Evolutionary conservation across 2,888 invertebrate species (phyloP).

Genomic region (Cynaeus angustus): DNA sequence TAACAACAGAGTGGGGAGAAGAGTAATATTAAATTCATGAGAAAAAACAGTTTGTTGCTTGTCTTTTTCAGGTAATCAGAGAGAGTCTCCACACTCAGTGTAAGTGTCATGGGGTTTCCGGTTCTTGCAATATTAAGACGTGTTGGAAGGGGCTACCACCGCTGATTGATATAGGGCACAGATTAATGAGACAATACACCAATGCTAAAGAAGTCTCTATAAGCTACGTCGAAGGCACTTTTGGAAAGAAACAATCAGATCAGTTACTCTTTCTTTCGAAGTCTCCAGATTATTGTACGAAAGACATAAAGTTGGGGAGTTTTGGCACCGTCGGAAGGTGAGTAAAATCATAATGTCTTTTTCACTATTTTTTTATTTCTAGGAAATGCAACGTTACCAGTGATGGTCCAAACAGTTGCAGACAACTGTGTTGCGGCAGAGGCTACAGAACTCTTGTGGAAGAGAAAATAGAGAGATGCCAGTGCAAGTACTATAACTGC

Average conservation of each 20-base stretch:
- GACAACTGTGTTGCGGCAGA: conserved; percentile 88
- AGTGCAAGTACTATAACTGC: conserved; percentile 90
- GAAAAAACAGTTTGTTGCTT: too few species aligned
- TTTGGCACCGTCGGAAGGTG: conserved; percentile 86
- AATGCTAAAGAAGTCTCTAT: conserved; percentile 73
- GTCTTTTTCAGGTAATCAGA: conserved; percentile 77
- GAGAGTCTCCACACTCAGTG: conserved; percentile 79
- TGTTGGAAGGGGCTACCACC: conserved; percentile 85
- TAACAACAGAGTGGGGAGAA: conserved; percentile 85
- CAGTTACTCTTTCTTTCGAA: conserved; percentile 84
- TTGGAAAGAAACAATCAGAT: conserved; percentile 66
- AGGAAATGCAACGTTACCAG: conserved; percentile 84
- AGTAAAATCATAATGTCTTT: background rate
- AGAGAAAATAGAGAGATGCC: conserved; percentile 83
- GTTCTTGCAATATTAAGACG: conserved; percentile 87
- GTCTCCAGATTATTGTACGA: conserved; percentile 89
- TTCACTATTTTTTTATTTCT: conserved; percentile 53
- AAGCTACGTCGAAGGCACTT: conserved; percentile 59
- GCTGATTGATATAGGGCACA: conserved; percentile 73
- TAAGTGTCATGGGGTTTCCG: conserved; percentile 90
- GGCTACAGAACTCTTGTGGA: conserved; percentile 82
- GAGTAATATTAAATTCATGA: conserved; percentile 72
- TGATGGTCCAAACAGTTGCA: conserved; percentile 82
- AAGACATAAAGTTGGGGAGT: conserved; percentile 82
- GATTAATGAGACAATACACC: conserved; percentile 76